These are phyloP conservation scores for Thera britannica DNA, from an alignment of 2,888 invertebrate species.

Conservation along the genomic window DNA sequence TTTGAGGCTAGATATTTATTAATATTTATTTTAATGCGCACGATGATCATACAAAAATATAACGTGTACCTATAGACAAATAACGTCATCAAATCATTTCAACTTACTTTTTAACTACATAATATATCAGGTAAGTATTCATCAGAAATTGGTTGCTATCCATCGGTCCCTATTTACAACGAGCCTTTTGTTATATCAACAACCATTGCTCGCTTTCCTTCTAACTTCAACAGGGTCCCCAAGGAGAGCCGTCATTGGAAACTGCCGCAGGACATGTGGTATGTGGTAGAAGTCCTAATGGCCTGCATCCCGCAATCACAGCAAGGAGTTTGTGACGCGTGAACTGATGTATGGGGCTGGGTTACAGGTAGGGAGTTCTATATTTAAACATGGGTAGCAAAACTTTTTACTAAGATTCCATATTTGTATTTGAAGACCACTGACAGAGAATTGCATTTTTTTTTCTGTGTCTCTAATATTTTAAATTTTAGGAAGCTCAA, in stretches of 20 bases:
- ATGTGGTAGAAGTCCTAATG: constrained; percentile 59
- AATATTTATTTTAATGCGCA: no score
- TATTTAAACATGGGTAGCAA: not conserved
- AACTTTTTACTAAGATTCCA: no score
- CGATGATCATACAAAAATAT: no score
- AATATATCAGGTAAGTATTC: not conserved
- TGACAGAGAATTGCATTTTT: no score
- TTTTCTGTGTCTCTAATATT: no score
- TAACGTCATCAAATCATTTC: no score
- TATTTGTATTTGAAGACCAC: no score
- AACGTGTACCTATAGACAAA: no score
- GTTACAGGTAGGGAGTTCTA: constrained; percentile 47
- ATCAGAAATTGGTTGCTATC: not conserved
- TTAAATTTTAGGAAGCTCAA: no score
- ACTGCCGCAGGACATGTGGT: constrained; percentile 29
- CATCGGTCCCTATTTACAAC: not conserved
- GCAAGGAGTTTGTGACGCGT: constrained; percentile 72
- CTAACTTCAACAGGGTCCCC: constrained; percentile 12
- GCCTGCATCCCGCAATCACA: constrained; percentile 77
- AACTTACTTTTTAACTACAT: no score
- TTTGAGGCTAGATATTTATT: no score
- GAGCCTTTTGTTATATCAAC: not conserved
- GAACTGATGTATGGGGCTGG: constrained; percentile 58
- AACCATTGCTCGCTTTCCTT: constrained; percentile 22
- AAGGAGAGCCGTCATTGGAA: constrained; percentile 48